Base-by-base conservation (phyloP, 2,113 vertebrate species). In the Sterna hirundo region DNA sequence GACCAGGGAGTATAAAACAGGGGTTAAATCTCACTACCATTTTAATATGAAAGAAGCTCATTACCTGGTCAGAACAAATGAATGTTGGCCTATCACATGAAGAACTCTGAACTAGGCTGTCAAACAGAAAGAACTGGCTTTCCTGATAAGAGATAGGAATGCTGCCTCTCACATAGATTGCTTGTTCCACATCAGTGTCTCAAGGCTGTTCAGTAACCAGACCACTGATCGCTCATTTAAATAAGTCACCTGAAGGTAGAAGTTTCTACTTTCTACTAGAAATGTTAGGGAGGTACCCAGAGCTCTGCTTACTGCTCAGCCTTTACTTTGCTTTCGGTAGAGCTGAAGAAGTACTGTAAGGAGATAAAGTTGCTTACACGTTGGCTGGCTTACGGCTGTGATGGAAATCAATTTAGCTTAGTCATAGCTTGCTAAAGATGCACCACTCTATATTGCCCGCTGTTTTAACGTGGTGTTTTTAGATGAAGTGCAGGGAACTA, bases 371-470 rank as follows among this genome's bases (percentile, higher is more conserved):
- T 77, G 15, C n/a, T 66, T 91, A 13, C 40, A 21, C 23, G 15
- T 71, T 54, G 46, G n/a, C 22, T 55, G 54, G 29, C 47, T 66
- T 78, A 29, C 51, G 93, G 23, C 71, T 83, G 54, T 68, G 36
- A 21, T 58, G 27, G 66, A 80, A 90, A 32, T 46, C 16, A 58
- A 6, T 79, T 68, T 30, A 54, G 15, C 34, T 85, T 90, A 2
- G 1, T 82, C 49, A 54, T 76, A 54, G 8, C 29, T 83, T 65
- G 26, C 38, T 94, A 17, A 84, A 84, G 60, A 6, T 81, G 32
- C 32, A 65, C 12, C 13, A 4, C 19, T 65, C 1, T 18, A 6
- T n/a, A 54, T 21, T 3, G 2, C 34, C 9, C 3, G 0, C 23
- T 84, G 26, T 61, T 70, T 80, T 80, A 69, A 60, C 0, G 1